A percentile compares a stretch with the other conserved stretches of the same genome.
Conservation (phyloP, 2,113 vertebrate genomes). For the Nothoprocta pentlandii region DNA sequence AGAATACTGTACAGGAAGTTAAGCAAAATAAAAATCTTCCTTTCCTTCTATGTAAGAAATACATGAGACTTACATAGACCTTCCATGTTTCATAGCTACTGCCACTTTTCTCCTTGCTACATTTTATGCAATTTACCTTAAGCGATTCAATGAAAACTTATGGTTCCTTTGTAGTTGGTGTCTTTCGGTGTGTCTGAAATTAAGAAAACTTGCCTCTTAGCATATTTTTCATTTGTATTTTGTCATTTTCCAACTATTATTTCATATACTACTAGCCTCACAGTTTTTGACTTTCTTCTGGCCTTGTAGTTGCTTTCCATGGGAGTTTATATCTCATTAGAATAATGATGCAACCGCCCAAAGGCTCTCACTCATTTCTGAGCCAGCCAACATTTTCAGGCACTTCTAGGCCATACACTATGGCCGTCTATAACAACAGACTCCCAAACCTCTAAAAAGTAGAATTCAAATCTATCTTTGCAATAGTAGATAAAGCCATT, state of each 20-base stretch:
- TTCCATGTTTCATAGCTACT: background rate
- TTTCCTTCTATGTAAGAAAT: background rate
- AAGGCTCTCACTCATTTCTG: background rate
- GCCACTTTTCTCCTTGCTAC: background rate
- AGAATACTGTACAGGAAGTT: background rate
- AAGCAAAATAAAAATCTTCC: background rate
- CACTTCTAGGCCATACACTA: too few species aligned
- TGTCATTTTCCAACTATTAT: background rate
- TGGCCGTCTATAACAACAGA: background rate
- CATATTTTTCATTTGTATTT: background rate
- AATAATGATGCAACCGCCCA: background rate
- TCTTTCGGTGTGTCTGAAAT: background rate
- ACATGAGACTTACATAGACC: background rate
- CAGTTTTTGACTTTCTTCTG: background rate
- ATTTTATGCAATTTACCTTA: background rate
- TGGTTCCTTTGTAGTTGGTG: background rate
- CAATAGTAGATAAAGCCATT: background rate
- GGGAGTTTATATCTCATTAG: background rate
- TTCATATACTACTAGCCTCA: background rate
- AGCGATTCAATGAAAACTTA: background rate
- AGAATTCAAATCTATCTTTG: background rate
- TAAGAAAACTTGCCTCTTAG: background rate
- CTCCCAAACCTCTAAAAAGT: background rate
- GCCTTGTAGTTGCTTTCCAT: background rate
- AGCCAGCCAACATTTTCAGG: background rate